A percentile compares a stretch with the other conserved stretches of the same genome.
Conservation (phyloP, 2,888 invertebrate genomes). For the Tiliacea aurago region DNA sequence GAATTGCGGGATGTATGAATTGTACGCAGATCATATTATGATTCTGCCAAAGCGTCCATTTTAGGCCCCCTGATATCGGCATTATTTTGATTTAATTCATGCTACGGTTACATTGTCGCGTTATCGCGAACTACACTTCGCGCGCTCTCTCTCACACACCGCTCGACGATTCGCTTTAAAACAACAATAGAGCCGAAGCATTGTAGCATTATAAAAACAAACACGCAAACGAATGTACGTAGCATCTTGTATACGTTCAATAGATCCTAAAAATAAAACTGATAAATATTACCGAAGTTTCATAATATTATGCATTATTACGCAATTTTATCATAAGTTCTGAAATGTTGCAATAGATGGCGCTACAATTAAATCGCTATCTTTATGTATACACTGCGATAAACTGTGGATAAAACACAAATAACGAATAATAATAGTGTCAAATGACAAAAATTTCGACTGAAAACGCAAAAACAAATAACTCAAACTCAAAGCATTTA, state of each 20-base stretch:
- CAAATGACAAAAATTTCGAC: background rate
- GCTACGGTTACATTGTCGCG: background rate
- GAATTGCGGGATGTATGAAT: no score
- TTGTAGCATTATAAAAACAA: background rate
- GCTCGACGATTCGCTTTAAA: no score
- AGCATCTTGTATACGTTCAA: background rate
- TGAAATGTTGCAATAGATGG: conserved; percentile 45
- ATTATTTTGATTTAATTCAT: no score
- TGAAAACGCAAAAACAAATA: background rate
- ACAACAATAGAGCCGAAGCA: no score
- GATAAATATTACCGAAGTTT: conserved; percentile 1
- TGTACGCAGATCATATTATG: no score
- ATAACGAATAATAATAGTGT: background rate
- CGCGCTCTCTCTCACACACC: no score
- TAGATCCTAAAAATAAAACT: conserved; percentile 9
- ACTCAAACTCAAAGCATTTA: no score
- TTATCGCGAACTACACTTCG: background rate
- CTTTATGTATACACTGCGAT: no score
- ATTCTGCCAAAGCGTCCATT: no score
- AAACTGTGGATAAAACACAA: no score
- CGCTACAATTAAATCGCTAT: background rate
- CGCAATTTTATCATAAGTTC: conserved; percentile 3
- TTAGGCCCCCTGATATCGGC: no score
- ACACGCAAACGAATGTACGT: background rate
- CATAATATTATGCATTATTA: conserved; percentile 33